Conservation (phyloP, 2,888 invertebrate genomes). For the Lordiphosa fenestrarum region DNA sequence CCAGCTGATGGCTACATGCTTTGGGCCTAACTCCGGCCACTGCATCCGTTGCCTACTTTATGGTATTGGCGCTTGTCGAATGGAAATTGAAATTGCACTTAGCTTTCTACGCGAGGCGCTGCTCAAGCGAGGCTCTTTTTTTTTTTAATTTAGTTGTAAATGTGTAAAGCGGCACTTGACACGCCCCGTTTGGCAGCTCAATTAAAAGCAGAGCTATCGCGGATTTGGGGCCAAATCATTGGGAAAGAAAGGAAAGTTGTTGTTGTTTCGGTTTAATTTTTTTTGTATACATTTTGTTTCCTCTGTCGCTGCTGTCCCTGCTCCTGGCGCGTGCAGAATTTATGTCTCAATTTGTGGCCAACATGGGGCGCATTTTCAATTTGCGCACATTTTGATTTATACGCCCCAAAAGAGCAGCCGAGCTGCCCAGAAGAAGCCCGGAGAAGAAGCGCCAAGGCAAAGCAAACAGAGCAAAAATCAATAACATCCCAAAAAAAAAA, state of each 20-base stretch:
- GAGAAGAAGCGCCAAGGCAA: slow-evolving; percentile 9
- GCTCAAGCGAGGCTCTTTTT: background rate
- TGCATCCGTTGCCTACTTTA: slow-evolving; percentile 59
- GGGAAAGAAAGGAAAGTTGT: slow-evolving; percentile 14
- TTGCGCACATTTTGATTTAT: slow-evolving; percentile 76
- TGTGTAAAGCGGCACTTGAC: slow-evolving; percentile 76
- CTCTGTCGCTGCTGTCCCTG: slow-evolving; percentile 13
- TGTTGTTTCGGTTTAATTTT: too few relatives aligned
- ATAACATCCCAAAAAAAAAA: slow-evolving; percentile 26
- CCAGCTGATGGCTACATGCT: slow-evolving; percentile 52
- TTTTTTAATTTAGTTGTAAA: slow-evolving; percentile 78
- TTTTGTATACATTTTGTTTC: too few relatives aligned
- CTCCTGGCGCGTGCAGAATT: slow-evolving; percentile 73
- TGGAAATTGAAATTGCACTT: slow-evolving; percentile 75
- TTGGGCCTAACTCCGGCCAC: slow-evolving; percentile 59
- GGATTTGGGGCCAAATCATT: slow-evolving; percentile 8
- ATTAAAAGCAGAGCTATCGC: slow-evolving; percentile 75
- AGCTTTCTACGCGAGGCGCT: slow-evolving; percentile 49
- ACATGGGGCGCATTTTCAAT: slow-evolving; percentile 76
- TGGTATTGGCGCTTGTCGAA: slow-evolving; percentile 68
- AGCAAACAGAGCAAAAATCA: slow-evolving; percentile 53
- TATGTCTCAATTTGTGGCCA: slow-evolving; percentile 79
- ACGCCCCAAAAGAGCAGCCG: slow-evolving; percentile 50
- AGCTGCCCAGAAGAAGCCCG: background rate
- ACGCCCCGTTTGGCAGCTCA: slow-evolving; percentile 79